Percentiles rank a stretch among this genome's conserved stretches.
phyloP scores from a whole-genome alignment of 2,113 vertebrate species.

The Oreochromis aureus region DNA sequence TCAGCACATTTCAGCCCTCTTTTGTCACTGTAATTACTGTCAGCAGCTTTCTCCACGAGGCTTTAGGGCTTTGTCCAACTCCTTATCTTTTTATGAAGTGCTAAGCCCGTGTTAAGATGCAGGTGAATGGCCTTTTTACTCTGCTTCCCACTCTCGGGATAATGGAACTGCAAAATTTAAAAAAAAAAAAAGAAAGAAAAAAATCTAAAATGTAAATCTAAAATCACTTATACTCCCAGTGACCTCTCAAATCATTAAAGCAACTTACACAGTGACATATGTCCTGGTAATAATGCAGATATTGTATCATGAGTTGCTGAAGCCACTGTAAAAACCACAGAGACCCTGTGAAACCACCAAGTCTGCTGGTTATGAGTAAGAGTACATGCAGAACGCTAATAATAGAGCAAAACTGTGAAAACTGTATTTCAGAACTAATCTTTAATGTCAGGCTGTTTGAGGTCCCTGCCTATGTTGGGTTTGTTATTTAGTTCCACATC shows the following conservation, averaged over 20 bases:
- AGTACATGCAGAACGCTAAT: neutral
- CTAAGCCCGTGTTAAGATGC: neutral
- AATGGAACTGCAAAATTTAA: neutral
- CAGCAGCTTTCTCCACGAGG: neutral
- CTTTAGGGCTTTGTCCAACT: neutral
- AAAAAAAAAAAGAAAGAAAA: neutral
- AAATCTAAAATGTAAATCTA: neutral
- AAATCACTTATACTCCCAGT: neutral
- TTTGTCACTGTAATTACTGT: neutral
- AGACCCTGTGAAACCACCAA: neutral
- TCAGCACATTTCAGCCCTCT: neutral
- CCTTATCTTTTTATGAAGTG: neutral
- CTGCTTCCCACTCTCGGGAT: neutral
- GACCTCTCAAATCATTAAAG: neutral
- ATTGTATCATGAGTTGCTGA: neutral
- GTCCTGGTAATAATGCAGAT: accelerated
- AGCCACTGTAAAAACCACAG: neutral
- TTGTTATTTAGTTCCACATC: neutral
- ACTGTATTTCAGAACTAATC: neutral
- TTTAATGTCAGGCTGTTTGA: neutral
- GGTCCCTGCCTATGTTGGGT: neutral
- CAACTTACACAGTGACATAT: neutral
- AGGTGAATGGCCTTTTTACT: neutral
- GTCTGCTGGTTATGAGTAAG: neutral
- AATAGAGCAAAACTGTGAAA: neutral